Evolutionary conservation across 1,140 invertebrate species (phyloP).

Genomic region (Vanessa tameamea): DNA sequence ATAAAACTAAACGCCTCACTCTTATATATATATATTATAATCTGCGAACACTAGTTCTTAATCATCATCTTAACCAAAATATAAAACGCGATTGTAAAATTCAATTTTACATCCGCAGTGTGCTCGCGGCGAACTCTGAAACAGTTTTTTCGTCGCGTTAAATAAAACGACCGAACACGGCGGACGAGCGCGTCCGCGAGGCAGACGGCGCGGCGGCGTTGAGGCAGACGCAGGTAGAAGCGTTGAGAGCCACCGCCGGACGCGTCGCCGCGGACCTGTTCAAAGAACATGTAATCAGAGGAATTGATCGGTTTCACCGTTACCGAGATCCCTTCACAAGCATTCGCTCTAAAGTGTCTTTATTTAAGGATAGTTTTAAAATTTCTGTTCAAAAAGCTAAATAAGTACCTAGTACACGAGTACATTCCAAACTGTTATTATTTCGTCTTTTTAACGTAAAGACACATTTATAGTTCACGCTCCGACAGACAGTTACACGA

Average conservation of each 20-base stretch:
- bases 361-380: too few relatives aligned
- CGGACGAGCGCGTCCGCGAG: not conserved
- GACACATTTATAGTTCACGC: too few relatives aligned
- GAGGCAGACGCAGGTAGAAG: not conserved
- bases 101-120: not conserved
- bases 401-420: too few relatives aligned
- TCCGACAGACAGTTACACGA: too few relatives aligned
- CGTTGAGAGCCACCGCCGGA: not conserved
- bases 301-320: not conserved
- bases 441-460: too few relatives aligned
- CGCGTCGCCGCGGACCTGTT: not conserved
- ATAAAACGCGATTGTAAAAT: not conserved
- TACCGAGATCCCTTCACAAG: not conserved
- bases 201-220: not conserved
- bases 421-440: too few relatives aligned
- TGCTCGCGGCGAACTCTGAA: not conserved
- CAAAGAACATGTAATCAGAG: not conserved
- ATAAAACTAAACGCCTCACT: too few relatives aligned
- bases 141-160: not conserved
- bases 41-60: too few relatives aligned
- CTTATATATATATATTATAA: too few relatives aligned
- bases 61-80: conserved; percentile 10
- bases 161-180: not conserved
- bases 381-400: too few relatives aligned
- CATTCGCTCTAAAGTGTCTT: too few relatives aligned